Evolutionary conservation across 2,113 vertebrate genomes (phyloP), one percentile per base, ranked within the genome.

Genomic region (Neogale vison): DNA sequence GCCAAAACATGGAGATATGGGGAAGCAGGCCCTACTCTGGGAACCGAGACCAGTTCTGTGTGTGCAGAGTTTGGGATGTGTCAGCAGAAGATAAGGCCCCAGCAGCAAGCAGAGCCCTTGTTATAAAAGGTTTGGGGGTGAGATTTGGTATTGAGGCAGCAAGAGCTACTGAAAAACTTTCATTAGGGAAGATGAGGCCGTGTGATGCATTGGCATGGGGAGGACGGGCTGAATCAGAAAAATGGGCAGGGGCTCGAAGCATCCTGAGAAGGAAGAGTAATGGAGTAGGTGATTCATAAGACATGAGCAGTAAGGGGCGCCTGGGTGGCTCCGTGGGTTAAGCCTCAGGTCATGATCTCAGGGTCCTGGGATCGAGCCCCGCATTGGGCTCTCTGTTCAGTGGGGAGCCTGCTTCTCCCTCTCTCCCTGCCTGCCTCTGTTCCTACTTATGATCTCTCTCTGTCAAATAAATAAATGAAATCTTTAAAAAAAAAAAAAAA

Each of bases 1-100:
- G 34, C 72, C 31, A 20, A 34, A 15, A n/a, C 59, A 4, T 15
- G 6, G 65, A 18, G 34, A 29, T 10, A 7, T 0, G 10, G 47
- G 61, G 29, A n/a, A 20, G 47, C 7, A 7, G 13, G 83, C 1
- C 0, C 0, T 14, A 8, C 13, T 9, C 71, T 1, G 29, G 47
- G 59, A 50, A 42, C 26, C 4, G 6, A 47, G 45, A 10, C 74
- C 21, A 0, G 36, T 6, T 59, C 61, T 47, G 8, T 42, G 34
- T 15, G 45, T n/a, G 50, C 15, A 26, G 18, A 57, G 11, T 14
- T 0, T 1, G 45, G 26, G 3, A 31, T 29, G n/a, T 3, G n/a
- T 42, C 55, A 13, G 14, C 59, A 55, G 72, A 72, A 45, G 71
- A 15, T 9, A 21, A 15, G 74, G 3, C 72, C 34, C 42, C 24